Percentiles rank a stretch among this genome's conserved stretches.
Conservation (phyloP, 2,797 vertebrate species). For the Sternarchorhynchus goeldii region DNA sequence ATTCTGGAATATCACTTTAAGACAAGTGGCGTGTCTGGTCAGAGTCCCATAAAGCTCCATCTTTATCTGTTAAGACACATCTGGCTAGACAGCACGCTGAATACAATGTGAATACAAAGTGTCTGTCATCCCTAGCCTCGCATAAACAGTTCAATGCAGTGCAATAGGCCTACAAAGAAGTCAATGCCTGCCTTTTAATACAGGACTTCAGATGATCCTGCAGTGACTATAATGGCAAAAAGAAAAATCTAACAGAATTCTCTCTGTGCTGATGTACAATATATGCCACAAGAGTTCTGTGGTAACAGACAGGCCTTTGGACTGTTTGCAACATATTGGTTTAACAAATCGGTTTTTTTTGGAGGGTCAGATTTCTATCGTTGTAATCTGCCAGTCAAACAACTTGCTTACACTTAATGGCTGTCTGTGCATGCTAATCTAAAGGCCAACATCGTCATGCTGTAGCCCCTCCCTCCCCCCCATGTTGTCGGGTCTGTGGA, state of each 20-base stretch:
- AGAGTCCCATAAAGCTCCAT: slow-evolving; percentile 15
- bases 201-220: slow-evolving; percentile 49
- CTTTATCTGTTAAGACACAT: background rate
- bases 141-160: slow-evolving; percentile 41
- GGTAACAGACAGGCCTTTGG: slow-evolving; percentile 9
- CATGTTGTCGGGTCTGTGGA: slow-evolving; percentile 14
- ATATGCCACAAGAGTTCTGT: slow-evolving; percentile 36
- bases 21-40: background rate
- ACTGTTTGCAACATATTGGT: slow-evolving; percentile 17
- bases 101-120: slow-evolving; percentile 28
- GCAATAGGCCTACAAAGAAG: slow-evolving; percentile 40
- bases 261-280: slow-evolving; percentile 28
- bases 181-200: slow-evolving; percentile 48
- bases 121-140: slow-evolving; percentile 31
- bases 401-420: background rate
- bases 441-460: slow-evolving; percentile 13
- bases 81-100: slow-evolving; percentile 7
- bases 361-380: background rate
- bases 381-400: background rate
- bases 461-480: background rate
- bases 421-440: background rate
- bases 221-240: slow-evolving; percentile 40
- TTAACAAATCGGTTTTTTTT: background rate
- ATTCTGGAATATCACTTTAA: background rate
- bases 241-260: slow-evolving; percentile 43